Evolutionary conservation across 2,888 invertebrate genomes (phyloP).

Genomic region (Cremastinae sp.): DNA sequence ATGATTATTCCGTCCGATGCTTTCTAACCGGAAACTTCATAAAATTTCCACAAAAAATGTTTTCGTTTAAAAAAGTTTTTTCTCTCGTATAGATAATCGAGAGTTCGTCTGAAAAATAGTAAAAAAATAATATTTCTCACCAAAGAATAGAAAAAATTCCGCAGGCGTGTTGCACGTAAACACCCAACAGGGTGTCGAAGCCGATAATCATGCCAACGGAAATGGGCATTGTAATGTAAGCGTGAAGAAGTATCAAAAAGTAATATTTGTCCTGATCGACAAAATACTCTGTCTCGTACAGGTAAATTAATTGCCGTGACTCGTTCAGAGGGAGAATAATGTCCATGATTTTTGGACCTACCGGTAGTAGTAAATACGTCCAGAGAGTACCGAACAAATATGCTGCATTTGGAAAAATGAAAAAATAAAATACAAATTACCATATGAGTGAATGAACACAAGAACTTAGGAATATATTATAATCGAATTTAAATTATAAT

Average conservation of each 20-base stretch:
- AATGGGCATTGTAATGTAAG: conserved; percentile 55
- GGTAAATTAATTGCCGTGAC: conserved; percentile 44
- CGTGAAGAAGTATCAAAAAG: conserved; percentile 51
- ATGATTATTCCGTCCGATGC: background rate
- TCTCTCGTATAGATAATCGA: too few relatives aligned
- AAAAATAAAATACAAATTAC: too few relatives aligned
- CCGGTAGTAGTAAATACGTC: too few relatives aligned
- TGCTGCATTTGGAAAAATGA: too few relatives aligned
- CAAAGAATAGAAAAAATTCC: conserved; percentile 54
- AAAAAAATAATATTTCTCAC: too few relatives aligned
- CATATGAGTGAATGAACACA: too few relatives aligned
- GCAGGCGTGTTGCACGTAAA: conserved; percentile 57
- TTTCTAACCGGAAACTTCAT: conserved; percentile 44
- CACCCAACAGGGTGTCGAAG: conserved; percentile 56
- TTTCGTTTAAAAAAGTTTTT: too few relatives aligned
- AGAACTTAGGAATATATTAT: too few relatives aligned
- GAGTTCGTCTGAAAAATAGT: too few relatives aligned
- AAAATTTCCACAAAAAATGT: too few relatives aligned
- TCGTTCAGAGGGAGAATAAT: conserved; percentile 53
- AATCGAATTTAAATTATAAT: too few relatives aligned
- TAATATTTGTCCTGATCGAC: conserved; percentile 58
- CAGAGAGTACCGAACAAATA: conserved; percentile 43
- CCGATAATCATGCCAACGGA: conserved; percentile 41
- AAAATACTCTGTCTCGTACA: conserved; percentile 60
- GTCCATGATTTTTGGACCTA: too few relatives aligned